Percentiles rank a stretch among this genome's conserved stretches.
These are phyloP conservation scores for Mormyrops attenuatus DNA, from an alignment of 2,797 vertebrate genomes.

Conservation along the genomic window DNA sequence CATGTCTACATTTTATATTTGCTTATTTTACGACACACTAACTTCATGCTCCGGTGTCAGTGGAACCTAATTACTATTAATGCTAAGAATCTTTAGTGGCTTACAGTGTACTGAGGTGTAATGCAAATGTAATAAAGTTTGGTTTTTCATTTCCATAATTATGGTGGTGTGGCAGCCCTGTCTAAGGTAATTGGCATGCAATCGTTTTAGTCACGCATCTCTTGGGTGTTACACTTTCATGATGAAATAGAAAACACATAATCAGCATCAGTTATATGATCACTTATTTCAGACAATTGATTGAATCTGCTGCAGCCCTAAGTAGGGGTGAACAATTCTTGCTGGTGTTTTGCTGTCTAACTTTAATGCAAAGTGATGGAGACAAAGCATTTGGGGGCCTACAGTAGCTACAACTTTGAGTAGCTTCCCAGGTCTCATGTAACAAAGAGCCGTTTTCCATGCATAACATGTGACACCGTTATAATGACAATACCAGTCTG, in stretches of 20 bases:
- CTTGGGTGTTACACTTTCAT: not conserved
- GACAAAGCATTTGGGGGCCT: not conserved
- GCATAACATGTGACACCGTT: not conserved
- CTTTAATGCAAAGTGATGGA: not conserved
- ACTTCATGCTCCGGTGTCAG: not conserved
- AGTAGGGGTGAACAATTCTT: not conserved
- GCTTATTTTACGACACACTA: not conserved
- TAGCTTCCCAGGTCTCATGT: not conserved
- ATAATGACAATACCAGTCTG: not conserved
- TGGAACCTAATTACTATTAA: not conserved
- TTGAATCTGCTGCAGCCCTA: not conserved
- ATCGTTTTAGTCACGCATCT: not conserved
- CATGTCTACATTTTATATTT: not conserved
- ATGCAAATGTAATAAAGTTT: not conserved
- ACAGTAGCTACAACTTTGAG: not conserved
- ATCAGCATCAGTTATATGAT: not conserved
- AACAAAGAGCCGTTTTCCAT: not conserved
- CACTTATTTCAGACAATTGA: not conserved
- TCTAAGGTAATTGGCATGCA: not conserved
- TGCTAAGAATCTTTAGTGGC: not conserved
- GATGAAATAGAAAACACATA: not conserved
- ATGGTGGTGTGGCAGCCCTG: not conserved
- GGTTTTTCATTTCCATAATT: slow-evolving; percentile 5
- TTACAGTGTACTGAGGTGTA: not conserved
- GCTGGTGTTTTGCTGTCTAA: not conserved